Evolutionary conservation across 2,113 vertebrate genomes (phyloP).

Genomic region (Anhinga anhinga): DNA sequence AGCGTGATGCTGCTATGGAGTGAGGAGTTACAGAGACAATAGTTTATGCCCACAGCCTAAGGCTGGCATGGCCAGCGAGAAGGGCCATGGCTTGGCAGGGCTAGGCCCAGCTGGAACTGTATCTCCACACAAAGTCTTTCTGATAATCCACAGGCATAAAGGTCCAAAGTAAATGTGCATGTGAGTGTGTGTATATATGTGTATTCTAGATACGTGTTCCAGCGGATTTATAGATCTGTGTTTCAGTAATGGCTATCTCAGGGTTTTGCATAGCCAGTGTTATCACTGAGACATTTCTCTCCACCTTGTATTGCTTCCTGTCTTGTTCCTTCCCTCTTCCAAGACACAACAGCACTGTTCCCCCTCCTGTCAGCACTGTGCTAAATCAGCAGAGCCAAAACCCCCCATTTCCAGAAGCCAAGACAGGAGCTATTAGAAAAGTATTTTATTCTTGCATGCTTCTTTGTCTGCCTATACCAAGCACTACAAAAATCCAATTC

Average conservation of each 20-base stretch:
- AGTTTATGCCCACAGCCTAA: background rate
- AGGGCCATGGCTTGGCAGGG: background rate
- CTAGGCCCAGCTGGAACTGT: background rate
- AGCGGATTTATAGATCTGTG: background rate
- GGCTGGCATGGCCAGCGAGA: background rate
- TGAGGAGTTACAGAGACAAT: background rate
- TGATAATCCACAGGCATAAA: background rate
- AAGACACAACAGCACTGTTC: background rate
- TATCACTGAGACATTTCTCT: background rate
- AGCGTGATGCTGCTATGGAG: background rate
- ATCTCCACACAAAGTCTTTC: background rate
- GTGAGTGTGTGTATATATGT: background rate
- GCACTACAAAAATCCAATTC: background rate
- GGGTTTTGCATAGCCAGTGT: background rate
- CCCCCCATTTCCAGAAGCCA: background rate
- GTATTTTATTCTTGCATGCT: background rate
- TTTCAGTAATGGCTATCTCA: background rate
- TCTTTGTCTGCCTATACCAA: background rate
- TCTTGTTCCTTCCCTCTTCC: background rate
- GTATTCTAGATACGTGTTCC: background rate
- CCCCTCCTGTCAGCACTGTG: background rate
- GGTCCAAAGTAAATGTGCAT: background rate
- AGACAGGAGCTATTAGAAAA: background rate
- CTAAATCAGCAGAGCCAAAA: background rate
- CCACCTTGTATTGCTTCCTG: background rate